These are phyloP conservation scores for Rhyacophila brunnea DNA, from an alignment of 1,140 invertebrate species.

Conservation along the genomic window DNA sequence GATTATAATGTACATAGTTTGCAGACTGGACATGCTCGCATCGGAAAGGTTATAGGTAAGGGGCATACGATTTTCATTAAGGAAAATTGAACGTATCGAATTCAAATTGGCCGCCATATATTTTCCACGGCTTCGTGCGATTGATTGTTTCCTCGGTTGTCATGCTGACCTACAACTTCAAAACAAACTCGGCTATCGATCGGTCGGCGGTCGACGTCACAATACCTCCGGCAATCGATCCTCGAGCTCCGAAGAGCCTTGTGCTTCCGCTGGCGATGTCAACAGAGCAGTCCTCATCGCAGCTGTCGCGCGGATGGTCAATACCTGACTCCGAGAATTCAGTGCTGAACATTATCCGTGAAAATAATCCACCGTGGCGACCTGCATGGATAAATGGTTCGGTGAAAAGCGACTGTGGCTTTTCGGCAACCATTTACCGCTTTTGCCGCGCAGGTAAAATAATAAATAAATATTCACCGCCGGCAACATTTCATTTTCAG, in stretches of 20 bases:
- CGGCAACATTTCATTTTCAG: too few relatives aligned
- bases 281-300: conserved; percentile 18
- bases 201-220: conserved; percentile 23
- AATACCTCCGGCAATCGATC: conserved; percentile 3
- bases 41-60: too few relatives aligned
- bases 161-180: conserved; percentile 35
- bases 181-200: conserved; percentile 33
- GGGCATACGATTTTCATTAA: too few relatives aligned
- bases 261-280: not conserved
- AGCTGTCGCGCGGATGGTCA: conserved; percentile 28
- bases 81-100: not conserved
- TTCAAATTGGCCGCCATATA: not conserved
- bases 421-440: conserved; percentile 79
- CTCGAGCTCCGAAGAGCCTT: not conserved
- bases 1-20: too few relatives aligned
- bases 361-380: conserved; percentile 30
- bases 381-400: conserved; percentile 85
- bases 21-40: too few relatives aligned
- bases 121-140: not conserved
- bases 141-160: conserved; percentile 33
- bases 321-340: not conserved
- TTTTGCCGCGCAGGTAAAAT: conserved; percentile 73
- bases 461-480: not conserved
- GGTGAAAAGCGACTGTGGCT: conserved; percentile 83
- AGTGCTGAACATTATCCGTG: conserved; percentile 1